Evolutionary conservation across 2,888 invertebrate species (phyloP).

Genomic region (Dryocosmus kuriphilus): DNA sequence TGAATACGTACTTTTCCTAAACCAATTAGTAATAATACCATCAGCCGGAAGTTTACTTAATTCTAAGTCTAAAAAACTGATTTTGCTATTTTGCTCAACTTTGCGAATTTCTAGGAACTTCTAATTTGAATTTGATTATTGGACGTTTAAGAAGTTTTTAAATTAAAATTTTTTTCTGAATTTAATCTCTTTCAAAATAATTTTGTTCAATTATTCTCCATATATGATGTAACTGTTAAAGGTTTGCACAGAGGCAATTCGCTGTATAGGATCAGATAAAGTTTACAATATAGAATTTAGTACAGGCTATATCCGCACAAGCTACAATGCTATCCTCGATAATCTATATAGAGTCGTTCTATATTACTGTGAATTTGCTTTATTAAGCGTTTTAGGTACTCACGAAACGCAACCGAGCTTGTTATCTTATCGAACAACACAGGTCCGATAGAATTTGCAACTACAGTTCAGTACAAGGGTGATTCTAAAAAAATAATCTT

Average conservation of each 20-base stretch:
- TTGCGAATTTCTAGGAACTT: no score
- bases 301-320: slow-evolving; percentile 15
- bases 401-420: slow-evolving; percentile 12
- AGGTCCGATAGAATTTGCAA: slow-evolving; percentile 37
- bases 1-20: no score
- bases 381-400: neutral
- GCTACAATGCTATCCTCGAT: slow-evolving; percentile 2
- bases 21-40: no score
- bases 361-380: slow-evolving; percentile 16
- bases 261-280: slow-evolving; percentile 4
- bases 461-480: slow-evolving; percentile 37
- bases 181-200: no score
- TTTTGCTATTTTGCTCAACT: no score
- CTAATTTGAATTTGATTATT: no score
- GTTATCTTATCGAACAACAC: slow-evolving; percentile 42
- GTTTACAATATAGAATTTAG: slow-evolving; percentile 10
- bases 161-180: no score
- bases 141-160: no score
- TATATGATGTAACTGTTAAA: neutral
- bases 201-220: neutral
- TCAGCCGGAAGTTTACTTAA: no score
- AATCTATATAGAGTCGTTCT: slow-evolving; percentile 16
- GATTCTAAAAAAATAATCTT: slow-evolving; percentile 38
- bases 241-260: slow-evolving; percentile 42
- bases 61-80: no score